Percentiles rank a stretch among this genome's conserved stretches.
Conservation (phyloP, 2,113 vertebrate species). For the Phalacrocorax aristotelis region DNA sequence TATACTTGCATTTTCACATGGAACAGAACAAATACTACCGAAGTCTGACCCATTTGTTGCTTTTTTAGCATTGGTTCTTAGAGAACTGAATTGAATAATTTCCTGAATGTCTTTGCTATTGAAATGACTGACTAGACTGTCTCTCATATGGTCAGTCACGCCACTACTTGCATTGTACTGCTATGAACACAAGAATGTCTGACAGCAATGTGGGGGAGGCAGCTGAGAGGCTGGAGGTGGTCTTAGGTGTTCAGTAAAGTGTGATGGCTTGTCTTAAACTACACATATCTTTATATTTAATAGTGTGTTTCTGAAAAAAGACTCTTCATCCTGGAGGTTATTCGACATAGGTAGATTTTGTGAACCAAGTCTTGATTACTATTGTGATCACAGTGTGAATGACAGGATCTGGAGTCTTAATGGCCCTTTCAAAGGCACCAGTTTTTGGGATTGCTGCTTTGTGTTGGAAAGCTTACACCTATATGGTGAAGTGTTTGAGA, state of each 20-base stretch:
- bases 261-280: background rate
- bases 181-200: background rate
- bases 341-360: background rate
- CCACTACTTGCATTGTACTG: background rate
- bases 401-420: background rate
- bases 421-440: background rate
- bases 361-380: background rate
- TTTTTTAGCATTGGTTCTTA: background rate
- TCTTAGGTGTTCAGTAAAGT: background rate
- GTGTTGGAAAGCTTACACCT: background rate
- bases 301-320: background rate
- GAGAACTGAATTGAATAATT: background rate
- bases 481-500: background rate
- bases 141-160: background rate
- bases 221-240: background rate
- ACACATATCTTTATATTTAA: background rate
- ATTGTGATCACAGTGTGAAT: background rate
- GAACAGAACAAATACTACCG: background rate
- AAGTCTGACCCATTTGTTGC: background rate
- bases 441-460: background rate
- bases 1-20: background rate
- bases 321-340: background rate
- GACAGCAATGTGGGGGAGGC: background rate
- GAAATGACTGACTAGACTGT: background rate
- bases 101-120: background rate